A percentile compares a stretch with the other conserved stretches of the same genome.
These are phyloP conservation scores for Pammene aurita DNA, from an alignment of 2,888 invertebrate species.

Conservation along the genomic window DNA sequence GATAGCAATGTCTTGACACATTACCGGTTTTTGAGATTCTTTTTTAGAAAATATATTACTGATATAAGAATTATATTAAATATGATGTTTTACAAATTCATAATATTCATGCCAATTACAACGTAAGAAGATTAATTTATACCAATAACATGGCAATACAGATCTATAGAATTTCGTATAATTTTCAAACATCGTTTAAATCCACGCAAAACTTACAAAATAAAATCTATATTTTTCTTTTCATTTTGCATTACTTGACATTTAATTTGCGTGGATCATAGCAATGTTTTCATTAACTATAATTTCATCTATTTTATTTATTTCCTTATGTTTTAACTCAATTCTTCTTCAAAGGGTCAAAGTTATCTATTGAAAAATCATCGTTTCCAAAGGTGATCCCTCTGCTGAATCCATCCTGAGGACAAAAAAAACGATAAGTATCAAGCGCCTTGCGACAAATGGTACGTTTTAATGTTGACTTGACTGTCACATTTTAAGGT, in stretches of 20 bases:
- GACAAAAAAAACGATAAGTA: constrained; percentile 53
- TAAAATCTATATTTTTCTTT: constrained; percentile 53
- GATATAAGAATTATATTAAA: constrained; percentile 43
- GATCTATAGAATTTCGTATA: constrained; percentile 50
- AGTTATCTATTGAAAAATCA: constrained; percentile 96
- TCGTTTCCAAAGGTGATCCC: constrained; percentile 95
- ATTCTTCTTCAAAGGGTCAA: constrained; percentile 94
- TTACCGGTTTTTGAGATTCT: constrained; percentile 64
- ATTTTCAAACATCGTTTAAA: constrained; percentile 56
- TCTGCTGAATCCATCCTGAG: constrained; percentile 94
- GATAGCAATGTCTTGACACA: constrained; percentile 55
- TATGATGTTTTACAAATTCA: constrained; percentile 18
- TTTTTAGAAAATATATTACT: constrained; percentile 46
- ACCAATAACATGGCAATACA: constrained; percentile 79
- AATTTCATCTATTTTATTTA: constrained; percentile 53
- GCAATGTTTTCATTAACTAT: constrained; percentile 50
- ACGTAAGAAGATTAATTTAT: constrained; percentile 56
- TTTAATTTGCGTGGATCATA: constrained; percentile 64
- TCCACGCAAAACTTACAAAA: constrained; percentile 65
- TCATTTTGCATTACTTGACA: constrained; percentile 59
- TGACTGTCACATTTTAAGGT: too few species aligned
- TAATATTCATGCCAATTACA: constrained; percentile 30
- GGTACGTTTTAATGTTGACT: too few species aligned
- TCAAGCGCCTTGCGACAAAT: too few species aligned
- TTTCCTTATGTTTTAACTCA: constrained; percentile 58